Evolutionary conservation across 2,888 invertebrate species (phyloP), one percentile per base, ranked within the genome.

Genomic region (Girardia tigrina): DNA sequence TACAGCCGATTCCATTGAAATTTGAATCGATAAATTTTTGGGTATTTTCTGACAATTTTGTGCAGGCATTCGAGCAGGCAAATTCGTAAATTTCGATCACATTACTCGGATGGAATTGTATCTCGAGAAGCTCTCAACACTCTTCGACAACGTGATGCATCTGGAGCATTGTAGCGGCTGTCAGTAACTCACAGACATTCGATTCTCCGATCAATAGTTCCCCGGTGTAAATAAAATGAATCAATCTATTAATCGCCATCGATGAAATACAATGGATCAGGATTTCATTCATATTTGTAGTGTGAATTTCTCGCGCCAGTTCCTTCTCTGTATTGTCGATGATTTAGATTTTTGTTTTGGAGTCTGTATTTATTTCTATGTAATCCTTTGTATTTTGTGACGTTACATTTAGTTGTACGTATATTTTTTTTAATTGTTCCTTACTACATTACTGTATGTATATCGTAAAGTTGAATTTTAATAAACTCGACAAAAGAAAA

Each of bases 91-190:
- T 94, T 73, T 94, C 94, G 79, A 94, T 92, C 23, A 92, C 91
- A 86, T 94, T 94, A 78, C 90, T 90, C 0, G 93, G 91, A 84
- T 94, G 92, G 80, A 94, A 86, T 83, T 94, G 93, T 42, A 91
- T 88, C 85, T 93, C 93, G 76, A 94, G 87, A 85, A 93, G 94
- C 78, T 90, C 89, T 85, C 92, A 92, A 86, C 94, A 94, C 4
- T 92, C 92, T 82, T 83, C 81, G 20, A 81, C 80, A 42, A 82
- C 81, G 76, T 83, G 81, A 28, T 79, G 80, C 80, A 83, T 92
- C 88, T 93, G 93, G 84, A 93, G 90, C 93, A 94, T 93, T 70
- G 91, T 92, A 16, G 93, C 93, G 56, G 93, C 93, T 0, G 92
- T 91, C 78, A 94, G 86, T 71, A 93, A 86, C 80, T 91, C 90